Conservation (phyloP, 2,888 invertebrate species). For the Volucella zonaria region DNA sequence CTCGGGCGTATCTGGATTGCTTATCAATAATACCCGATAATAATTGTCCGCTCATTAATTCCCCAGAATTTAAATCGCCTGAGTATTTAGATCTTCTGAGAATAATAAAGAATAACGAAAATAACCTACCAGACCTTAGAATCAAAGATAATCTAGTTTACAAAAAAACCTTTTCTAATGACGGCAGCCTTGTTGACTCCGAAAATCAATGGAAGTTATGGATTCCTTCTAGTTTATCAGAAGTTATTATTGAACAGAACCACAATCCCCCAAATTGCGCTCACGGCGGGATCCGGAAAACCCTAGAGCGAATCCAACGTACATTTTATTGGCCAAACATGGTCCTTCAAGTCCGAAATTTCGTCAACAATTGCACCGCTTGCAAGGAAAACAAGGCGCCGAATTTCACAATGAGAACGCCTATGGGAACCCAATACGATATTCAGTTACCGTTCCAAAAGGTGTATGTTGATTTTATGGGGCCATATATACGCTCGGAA, state of each 20-base stretch:
- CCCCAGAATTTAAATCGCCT: neutral
- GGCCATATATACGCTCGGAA: constrained; percentile 40
- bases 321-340: constrained; percentile 6
- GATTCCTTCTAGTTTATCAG: neutral
- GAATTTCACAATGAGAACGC: constrained; percentile 41
- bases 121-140: neutral
- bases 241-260: neutral
- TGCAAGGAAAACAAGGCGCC: constrained; percentile 35
- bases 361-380: neutral
- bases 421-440: constrained; percentile 24
- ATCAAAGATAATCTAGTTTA: constrained; percentile 2
- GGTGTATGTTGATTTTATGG: constrained; percentile 55
- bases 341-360: neutral
- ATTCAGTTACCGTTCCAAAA: constrained; percentile 40
- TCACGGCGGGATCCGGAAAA: constrained; percentile 6
- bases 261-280: neutral
- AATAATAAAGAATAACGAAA: neutral
- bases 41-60: neutral
- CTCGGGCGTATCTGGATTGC: constrained; percentile 16
- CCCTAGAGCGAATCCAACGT: neutral
- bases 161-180: neutral
- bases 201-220: constrained; percentile 14
- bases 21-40: no score
- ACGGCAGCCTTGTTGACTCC: neutral
- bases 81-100: neutral